Conservation (phyloP, 1,140 invertebrate genomes). For the Drosophila sp. region DNA sequence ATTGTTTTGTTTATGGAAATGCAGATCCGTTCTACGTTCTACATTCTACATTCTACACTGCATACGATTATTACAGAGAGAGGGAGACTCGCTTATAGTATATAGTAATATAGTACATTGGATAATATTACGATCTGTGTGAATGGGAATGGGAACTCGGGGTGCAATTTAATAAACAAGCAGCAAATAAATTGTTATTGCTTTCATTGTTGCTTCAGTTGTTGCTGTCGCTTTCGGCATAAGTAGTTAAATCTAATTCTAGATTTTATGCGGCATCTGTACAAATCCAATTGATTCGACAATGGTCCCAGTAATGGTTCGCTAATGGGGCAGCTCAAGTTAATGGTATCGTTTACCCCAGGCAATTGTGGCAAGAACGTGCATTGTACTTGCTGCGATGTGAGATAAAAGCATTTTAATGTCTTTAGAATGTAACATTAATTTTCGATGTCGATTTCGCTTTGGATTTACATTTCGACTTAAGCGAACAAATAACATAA, state of each 20-base stretch:
- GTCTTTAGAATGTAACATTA: constrained; percentile 69
- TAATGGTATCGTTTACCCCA: constrained; percentile 11
- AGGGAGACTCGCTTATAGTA: not conserved
- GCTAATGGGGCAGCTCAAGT: not conserved
- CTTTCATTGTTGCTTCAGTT: constrained; percentile 17
- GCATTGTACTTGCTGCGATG: constrained; percentile 45
- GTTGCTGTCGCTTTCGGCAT: constrained; percentile 1
- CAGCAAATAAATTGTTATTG: constrained; percentile 48
- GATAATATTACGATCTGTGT: not conserved
- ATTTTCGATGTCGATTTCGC: constrained; percentile 7
- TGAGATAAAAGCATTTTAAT: constrained; percentile 70
- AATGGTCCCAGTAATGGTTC: constrained; percentile 2
- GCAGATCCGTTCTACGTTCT: constrained; percentile 17
- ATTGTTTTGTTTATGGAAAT: constrained; percentile 52
- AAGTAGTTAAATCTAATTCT: constrained; percentile 12
- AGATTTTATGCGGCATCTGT: constrained; percentile 3
- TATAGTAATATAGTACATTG: not conserved
- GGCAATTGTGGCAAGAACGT: constrained; percentile 19
- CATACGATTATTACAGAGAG: not conserved
- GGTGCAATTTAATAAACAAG: constrained; percentile 49
- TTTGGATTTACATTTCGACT: not conserved
- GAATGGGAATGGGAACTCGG: constrained; percentile 6
- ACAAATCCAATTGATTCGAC: not conserved
- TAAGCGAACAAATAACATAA: no score
- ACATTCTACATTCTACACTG: not conserved